phyloP scores from a whole-genome alignment of 2,797 vertebrate genomes.

The Acanthopagrus latus region DNA sequence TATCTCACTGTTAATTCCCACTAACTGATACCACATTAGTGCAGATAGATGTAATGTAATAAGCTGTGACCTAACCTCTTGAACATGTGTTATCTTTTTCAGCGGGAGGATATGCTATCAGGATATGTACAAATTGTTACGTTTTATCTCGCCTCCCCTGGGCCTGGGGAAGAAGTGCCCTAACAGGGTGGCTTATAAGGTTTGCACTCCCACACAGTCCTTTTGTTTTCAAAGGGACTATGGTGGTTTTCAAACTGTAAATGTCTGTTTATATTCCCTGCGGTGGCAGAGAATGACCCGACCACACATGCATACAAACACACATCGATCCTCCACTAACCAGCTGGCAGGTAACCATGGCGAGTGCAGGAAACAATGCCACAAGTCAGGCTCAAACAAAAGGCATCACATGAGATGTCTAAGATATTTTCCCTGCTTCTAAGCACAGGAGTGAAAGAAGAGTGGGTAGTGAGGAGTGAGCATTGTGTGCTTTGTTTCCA shows the following conservation, averaged over 20 bases:
- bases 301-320: slow-evolving; percentile 65
- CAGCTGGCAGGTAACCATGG: slow-evolving; percentile 82
- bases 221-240: slow-evolving; percentile 61
- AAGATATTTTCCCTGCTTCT: slow-evolving; percentile 28
- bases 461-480: slow-evolving; percentile 40
- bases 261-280: slow-evolving; percentile 72
- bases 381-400: slow-evolving; percentile 62
- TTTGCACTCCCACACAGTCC: slow-evolving; percentile 87
- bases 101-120: slow-evolving; percentile 96
- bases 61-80: slow-evolving; percentile 75
- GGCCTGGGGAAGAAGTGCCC: slow-evolving; percentile 99
- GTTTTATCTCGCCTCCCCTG: slow-evolving; percentile 95
- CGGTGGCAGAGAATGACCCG: slow-evolving; percentile 76
- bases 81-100: slow-evolving; percentile 86
- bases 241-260: slow-evolving; percentile 67
- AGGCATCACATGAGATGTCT: slow-evolving; percentile 39
- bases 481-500: slow-evolving; percentile 77
- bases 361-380: slow-evolving; percentile 80
- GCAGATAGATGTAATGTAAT: slow-evolving; percentile 10
- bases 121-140: slow-evolving; percentile 99
- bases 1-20: not conserved
- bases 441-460: slow-evolving; percentile 25
- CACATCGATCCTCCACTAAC: slow-evolving; percentile 80
- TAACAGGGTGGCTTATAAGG: slow-evolving; percentile 98
- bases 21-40: not conserved